phyloP scores from a whole-genome alignment of 2,888 invertebrate genomes.

The Sesia apiformis region DNA sequence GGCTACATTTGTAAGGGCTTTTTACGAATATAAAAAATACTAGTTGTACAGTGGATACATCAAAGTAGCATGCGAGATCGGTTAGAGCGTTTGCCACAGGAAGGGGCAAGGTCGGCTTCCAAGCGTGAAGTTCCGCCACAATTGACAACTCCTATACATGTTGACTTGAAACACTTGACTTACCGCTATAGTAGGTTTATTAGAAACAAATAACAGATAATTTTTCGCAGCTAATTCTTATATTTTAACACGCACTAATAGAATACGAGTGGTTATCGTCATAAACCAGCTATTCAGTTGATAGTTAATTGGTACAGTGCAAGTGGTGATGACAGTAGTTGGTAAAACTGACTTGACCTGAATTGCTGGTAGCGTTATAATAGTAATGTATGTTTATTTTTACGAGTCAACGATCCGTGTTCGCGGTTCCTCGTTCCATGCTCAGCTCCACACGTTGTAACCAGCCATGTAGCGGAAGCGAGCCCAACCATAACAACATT shows the following conservation, averaged over 20 bases:
- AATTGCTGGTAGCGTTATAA: constrained; percentile 14
- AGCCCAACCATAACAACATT: constrained; percentile 57
- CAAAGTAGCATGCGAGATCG: neutral
- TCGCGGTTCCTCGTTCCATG: constrained; percentile 28
- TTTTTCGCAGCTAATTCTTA: no score
- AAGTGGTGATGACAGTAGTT: neutral
- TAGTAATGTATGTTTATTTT: constrained; percentile 47
- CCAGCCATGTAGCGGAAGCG: constrained; percentile 50
- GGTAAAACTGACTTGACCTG: constrained; percentile 9
- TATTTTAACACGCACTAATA: no score
- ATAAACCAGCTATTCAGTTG: neutral
- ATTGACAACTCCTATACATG: constrained; percentile 34
- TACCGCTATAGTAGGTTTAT: neutral
- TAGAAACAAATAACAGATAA: no score
- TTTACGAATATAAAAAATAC: no score
- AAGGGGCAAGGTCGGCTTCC: constrained; percentile 67
- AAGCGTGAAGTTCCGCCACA: constrained; percentile 62
- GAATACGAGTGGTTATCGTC: no score
- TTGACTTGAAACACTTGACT: neutral
- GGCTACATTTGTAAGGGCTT: no score
- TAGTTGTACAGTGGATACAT: no score
- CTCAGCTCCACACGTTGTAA: constrained; percentile 8
- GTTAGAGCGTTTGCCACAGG: constrained; percentile 25
- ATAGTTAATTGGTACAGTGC: constrained; percentile 1
- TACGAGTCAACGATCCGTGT: constrained; percentile 40